Evolutionary conservation across 2,113 vertebrate species (phyloP).

Genomic region (Alethe castanea): DNA sequence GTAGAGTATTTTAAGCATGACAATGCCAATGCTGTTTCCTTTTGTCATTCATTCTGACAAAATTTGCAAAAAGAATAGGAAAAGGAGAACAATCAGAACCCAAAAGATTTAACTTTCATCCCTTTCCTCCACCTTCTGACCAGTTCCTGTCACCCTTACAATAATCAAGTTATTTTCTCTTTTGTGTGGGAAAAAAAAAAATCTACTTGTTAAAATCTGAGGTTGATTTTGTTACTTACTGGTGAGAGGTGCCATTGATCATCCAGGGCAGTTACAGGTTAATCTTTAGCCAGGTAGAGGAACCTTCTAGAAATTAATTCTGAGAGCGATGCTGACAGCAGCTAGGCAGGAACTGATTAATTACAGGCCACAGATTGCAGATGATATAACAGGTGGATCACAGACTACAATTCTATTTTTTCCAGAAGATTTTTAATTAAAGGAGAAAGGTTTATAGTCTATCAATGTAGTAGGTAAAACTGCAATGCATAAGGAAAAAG

Average conservation of each 20-base stretch:
- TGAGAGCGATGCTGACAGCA: background rate
- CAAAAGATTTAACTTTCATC: background rate
- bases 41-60: background rate
- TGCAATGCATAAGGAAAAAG: background rate
- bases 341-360: constrained; percentile 6
- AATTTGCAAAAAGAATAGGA: background rate
- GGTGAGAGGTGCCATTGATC: background rate
- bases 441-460: background rate
- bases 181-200: background rate
- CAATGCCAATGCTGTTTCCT: background rate
- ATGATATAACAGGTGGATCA: background rate
- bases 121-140: background rate
- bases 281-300: background rate
- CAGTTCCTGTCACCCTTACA: background rate
- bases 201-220: background rate
- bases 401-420: background rate
- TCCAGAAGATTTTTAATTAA: background rate
- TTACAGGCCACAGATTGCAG: background rate
- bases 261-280: background rate
- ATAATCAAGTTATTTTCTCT: background rate
- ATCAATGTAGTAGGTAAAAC: background rate
- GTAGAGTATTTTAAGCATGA: background rate
- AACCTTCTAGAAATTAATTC: background rate
- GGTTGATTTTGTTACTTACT: background rate
- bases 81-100: background rate